phyloP scores from a whole-genome alignment of 1,140 invertebrate genomes.

The Aphis gossypii region DNA sequence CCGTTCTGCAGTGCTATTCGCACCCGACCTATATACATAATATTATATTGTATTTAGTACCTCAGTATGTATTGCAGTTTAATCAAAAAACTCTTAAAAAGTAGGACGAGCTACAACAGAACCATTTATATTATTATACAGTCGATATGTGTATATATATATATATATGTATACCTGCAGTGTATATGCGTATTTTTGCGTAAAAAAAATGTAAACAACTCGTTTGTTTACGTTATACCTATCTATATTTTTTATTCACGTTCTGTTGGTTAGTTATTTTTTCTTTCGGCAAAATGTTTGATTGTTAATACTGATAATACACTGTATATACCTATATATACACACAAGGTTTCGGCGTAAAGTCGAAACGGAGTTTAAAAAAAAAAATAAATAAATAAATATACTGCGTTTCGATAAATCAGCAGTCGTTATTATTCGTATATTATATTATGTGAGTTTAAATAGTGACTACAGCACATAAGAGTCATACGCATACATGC shows the following conservation, averaged over 20 bases:
- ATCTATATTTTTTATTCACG: not conserved
- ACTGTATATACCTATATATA: not conserved
- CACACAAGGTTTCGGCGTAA: not conserved
- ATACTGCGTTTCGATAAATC: not conserved
- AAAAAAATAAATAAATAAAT: slow-evolving; percentile 1
- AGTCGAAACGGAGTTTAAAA: not conserved
- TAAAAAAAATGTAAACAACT: slow-evolving; percentile 16
- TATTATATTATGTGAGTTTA: not conserved
- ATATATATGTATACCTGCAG: not conserved
- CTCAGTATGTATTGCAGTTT: not conserved
- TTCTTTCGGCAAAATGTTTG: not conserved
- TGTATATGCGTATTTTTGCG: not conserved
- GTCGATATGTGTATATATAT: not conserved
- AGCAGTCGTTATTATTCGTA: not conserved
- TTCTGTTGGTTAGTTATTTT: not conserved
- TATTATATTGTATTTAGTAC: not conserved
- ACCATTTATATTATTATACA: not conserved
- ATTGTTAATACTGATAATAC: not conserved
- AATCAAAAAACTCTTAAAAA: slow-evolving; percentile 15
- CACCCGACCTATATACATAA: not conserved
- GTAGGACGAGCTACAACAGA: not conserved
- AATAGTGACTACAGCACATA: not conserved
- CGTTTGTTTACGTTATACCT: not conserved
- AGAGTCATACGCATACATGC: not conserved
- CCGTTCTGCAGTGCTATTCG: not conserved